Base-by-base conservation (phyloP, 1,140 invertebrate genomes). In the Rhizoglyphus robini region DNA sequence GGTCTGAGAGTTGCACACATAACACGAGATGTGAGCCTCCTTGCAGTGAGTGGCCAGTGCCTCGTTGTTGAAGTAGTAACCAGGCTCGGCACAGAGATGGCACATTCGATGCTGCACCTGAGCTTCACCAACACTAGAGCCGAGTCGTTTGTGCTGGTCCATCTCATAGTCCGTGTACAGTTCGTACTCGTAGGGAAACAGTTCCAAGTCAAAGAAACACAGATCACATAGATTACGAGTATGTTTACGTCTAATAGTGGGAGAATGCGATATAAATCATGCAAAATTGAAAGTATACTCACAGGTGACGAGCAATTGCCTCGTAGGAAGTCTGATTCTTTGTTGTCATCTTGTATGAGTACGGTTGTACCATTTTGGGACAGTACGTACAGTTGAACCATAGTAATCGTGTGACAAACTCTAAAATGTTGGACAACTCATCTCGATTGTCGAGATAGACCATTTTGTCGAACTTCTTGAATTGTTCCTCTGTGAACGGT, bases 131-230 rank as follows among this genome's bases (percentile, higher is more conserved):
- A 54, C 51, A 8, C 8, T 15, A 11, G 51, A 54, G 23, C 51
- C 51, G 23, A 27, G 51, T 8, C 51, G 8, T 54, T 54, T 54
- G 51, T 54, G 51, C 20, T 54, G 51, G 23, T 54, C 51, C 51
- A 54, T 54, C 20, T 54, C 51, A 32, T 54, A 54, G 20, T 32
- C 15, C 15, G 51, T 27, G 20, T 54, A 54, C 23, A 54, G 23
- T 15, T 54, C 51, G 20, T 54, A 54, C 20, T 54, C 51, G 20
- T 54, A 54, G 8, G 51, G 51, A 32, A 54, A 54, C 15, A 54
- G 51, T 54, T 54, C 51, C 51, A 54, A 32, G 20, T 54, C 23
- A 23, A 54, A 54, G 20, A 54, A 54, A 32, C 51, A 54, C 51
- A 54, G 20, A 32, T 54, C 51, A 32, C 51, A 54, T 8, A 54